Base-by-base conservation (phyloP, 1,140 invertebrate genomes). In the Chelonus insularis region DNA sequence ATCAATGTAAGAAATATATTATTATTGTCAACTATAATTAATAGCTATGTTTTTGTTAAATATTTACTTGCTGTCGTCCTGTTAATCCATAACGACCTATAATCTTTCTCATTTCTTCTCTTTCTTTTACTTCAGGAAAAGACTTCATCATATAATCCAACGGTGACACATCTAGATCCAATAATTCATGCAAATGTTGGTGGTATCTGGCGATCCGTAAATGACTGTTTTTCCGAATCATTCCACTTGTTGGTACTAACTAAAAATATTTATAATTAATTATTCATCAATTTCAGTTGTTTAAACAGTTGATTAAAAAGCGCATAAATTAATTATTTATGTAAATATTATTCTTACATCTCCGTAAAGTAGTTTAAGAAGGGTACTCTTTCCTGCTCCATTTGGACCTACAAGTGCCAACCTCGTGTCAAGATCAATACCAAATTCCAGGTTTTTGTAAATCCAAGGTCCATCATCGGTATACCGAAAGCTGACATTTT, bases 101-200 rank as follows among this genome's bases (percentile, higher is more conserved):
- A 65, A 99, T 99, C 82, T 97, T 98, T 52, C 98, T 85, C 96
- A 99, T 99, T 77, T 99, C 97, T 83, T 99, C 98, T 29, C 91
- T 88, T 80, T 99, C 98, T 71, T 98, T 98, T 1, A 99, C 90
- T 16, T 97, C 95, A 0, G 98, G 97, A 77, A 97, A 99, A 64
- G 89, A 87, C 72, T 90, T 91, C 91, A 99, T 91, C 97, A 99
- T 99, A 75, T 98, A 99, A 64, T 99, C 97, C 8, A 99, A 79
- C 5, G 98, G 96, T 14, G 95, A 95, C 55, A 96, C 80, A 73
- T 99, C 94, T 66, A 99, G 78, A 77, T 99, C 97, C 1, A 99
- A 82, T 18, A 97, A 84, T 80, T 99, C 98, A 71, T 97, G 95
- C 57, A 99, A 84, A 86, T 99, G 97, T 82, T 99, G 97, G 79